Evolutionary conservation across 2,113 vertebrate species (phyloP), one percentile per base, ranked within the genome.

Genomic region (Regulus satrapa): DNA sequence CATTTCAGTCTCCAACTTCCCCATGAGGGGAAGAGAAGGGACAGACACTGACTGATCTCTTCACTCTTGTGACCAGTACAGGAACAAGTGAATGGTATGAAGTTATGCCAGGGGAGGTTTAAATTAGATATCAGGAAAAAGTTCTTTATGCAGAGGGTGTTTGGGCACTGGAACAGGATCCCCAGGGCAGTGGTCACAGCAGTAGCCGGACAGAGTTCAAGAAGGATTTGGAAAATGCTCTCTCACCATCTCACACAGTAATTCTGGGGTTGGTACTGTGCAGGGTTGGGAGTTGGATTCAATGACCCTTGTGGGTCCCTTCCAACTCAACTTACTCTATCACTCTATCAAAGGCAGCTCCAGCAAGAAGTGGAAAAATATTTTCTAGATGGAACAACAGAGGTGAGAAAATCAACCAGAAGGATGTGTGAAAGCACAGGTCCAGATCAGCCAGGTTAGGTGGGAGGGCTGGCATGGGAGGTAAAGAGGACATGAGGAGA

Each of bases 71-170:
- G 24, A 40, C 29, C 46, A 34, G 24, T 31, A 59, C 14, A 52
- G 38, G 19, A 59, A 9, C 8, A 14, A 52, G n/a, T 12, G 12
- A 68, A 61, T 18, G 14, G 4, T 2, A 4, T 38, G 52, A 46
- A 67, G 24, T 3, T 67, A 17, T 15, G 26, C n/a, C 14, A 49
- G 8, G 26, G 6, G 41, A 72, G 5, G 17, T 75, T 67, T 46
- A 52, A 12, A 12, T 1, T 52, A 14, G n/a, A 5, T 81, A 34
- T 40, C 28, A 81, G 23, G 8, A 73, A 59, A n/a, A 43, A 8
- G 0, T 38, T 52, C 19, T 66, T 66, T 24, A 8, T 4, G 0
- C 38, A 46, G 52, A 61, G 8, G 5, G 13, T 29, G 3, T 1
- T 5, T 52, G 45, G 24, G 19, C 32, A 45, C 23, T 51, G 12